Evolutionary conservation across 2,113 vertebrate genomes (phyloP), one percentile per base, ranked within the genome.

Genomic region (Oncorhynchus gorbuscha): DNA sequence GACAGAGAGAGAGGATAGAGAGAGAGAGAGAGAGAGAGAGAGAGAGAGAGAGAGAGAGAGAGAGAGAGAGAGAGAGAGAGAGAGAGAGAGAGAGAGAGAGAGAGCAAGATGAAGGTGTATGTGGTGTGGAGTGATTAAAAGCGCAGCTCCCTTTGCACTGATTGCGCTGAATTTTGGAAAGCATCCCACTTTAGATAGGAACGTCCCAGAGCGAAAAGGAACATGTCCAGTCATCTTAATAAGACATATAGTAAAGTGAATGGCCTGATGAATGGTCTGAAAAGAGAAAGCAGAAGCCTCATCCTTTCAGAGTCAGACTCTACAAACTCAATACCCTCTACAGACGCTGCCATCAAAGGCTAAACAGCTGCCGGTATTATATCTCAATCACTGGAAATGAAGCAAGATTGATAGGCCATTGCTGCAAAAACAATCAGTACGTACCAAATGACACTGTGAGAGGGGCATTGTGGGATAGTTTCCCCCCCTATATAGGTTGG

Each of bases 61-160:
- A 35, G 35, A 39, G 35, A 39, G 35, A 39, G 35, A 7, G 7
- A 45, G 2, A 39, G 39, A 39, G 8, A 51, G 49, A 51, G 14
- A 51, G 49, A 51, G 49, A 16, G 14, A 51, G 49, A 51, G 49
- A 51, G 49, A 16, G 14, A 51, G 14, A 51, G 14, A 51, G 14
- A 55, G 49, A 18, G 49, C 76, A 61, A 13, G n/a, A 59, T 77
- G 39, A 66, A 75, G 75, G 45, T 76, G 79, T 61, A 20, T 48
- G 11, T 66, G n/a, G 20, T 0, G 6, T 45, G 51, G 70, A 61
- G 66, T 69, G 77, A 78, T 86, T 79, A 75, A 77, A 79, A 55
- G 14, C 49, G 4, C 49, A 18, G 30, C 68, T 45, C 12, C 69
- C 48, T 65, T 84, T 73, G 71, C 77, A 45, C 49, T 71, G 39